A percentile compares a stretch with the other conserved stretches of the same genome.
These are phyloP conservation scores for Hipparchia semele DNA, from an alignment of 2,888 invertebrate genomes.

Conservation along the genomic window DNA sequence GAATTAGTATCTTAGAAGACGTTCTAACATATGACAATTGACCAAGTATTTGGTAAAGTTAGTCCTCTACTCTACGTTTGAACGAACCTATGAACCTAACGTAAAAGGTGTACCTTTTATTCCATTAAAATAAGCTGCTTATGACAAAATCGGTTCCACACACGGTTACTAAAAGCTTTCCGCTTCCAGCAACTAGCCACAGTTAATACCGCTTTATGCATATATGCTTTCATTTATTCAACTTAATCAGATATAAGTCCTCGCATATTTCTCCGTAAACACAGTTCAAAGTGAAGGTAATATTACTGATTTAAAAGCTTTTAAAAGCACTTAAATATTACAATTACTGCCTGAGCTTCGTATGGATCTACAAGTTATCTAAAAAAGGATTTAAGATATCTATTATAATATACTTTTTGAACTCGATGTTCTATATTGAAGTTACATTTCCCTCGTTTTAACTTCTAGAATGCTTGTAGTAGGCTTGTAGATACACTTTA, in stretches of 20 bases:
- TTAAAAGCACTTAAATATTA: background rate
- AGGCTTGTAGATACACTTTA: too few relatives aligned
- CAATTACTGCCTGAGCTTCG: background rate
- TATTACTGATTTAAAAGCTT: slow-evolving; percentile 1
- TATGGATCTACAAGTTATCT: background rate
- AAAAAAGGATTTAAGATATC: too few relatives aligned
- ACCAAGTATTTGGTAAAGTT: background rate
- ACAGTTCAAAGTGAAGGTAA: background rate
- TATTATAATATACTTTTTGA: too few relatives aligned
- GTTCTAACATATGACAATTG: background rate
- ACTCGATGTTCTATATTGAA: too few relatives aligned
- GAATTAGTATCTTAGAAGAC: background rate
- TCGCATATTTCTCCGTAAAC: slow-evolving; percentile 11
- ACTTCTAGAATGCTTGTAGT: too few relatives aligned
- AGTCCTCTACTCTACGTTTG: slow-evolving; percentile 22
- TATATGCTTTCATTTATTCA: slow-evolving; percentile 38
- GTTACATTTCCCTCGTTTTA: too few relatives aligned
- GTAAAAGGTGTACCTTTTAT: slow-evolving; percentile 41
- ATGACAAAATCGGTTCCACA: slow-evolving; percentile 43
- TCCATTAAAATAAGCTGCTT: slow-evolving; percentile 51
- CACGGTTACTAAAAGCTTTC: slow-evolving; percentile 57
- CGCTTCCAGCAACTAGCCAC: slow-evolving; percentile 49
- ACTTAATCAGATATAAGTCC: slow-evolving; percentile 11
- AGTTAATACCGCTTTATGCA: slow-evolving; percentile 44
- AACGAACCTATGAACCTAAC: background rate